Evolutionary conservation across 2,113 vertebrate genomes (phyloP).

Genomic region (Sphaerodactylus townsendi): DNA sequence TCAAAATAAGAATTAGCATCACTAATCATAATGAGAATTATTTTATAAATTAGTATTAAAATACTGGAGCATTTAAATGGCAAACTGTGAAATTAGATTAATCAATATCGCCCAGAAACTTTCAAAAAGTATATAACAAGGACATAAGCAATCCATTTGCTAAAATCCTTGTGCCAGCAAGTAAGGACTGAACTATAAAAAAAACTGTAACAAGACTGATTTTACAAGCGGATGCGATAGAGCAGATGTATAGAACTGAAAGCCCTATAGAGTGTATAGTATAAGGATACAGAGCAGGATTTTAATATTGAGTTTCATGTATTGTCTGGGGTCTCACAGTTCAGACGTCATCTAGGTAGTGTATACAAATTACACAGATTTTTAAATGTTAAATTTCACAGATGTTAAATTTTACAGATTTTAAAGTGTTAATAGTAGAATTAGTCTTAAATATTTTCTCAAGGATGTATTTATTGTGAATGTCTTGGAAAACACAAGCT

Average conservation of each 20-base stretch:
- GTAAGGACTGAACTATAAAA: background rate
- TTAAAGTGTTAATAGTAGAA: background rate
- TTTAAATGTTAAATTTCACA: too few relatives aligned
- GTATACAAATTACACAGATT: conserved; percentile 21
- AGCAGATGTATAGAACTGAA: background rate
- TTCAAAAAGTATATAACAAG: background rate
- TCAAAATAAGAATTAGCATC: background rate
- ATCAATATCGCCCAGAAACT: background rate
- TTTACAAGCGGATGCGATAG: background rate
- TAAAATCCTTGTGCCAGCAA: too few relatives aligned
- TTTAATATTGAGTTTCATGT: conserved; percentile 46
- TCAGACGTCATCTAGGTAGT: conserved; percentile 15
- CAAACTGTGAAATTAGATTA: background rate
- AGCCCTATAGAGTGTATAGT: too few relatives aligned
- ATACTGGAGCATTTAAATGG: background rate
- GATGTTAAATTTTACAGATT: too few relatives aligned
- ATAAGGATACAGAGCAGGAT: conserved; percentile 17
- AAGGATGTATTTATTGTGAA: conserved; percentile 67
- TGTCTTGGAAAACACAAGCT: conserved; percentile 50
- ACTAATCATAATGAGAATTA: background rate
- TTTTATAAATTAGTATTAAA: background rate
- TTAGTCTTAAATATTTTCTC: background rate
- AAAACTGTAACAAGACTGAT: background rate
- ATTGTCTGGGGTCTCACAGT: background rate
- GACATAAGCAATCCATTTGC: background rate